These are phyloP conservation scores for Leucophenga varia DNA, from an alignment of 1,140 invertebrate species.

Conservation along the genomic window DNA sequence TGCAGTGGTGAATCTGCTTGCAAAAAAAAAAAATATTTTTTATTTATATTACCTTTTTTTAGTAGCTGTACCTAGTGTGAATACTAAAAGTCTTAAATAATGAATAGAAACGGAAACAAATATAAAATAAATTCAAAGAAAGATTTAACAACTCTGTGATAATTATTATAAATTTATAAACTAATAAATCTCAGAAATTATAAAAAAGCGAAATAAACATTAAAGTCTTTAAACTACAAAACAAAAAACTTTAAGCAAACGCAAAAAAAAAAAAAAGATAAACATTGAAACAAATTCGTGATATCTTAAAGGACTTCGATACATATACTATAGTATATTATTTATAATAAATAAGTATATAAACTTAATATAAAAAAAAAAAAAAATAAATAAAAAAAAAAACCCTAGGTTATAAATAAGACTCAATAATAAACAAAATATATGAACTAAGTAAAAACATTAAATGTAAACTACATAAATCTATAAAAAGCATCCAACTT, in stretches of 20 bases:
- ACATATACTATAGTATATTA: constrained; percentile 56
- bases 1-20: constrained; percentile 34
- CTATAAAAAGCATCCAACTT: constrained; percentile 32
- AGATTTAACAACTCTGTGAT: constrained; percentile 57
- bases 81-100: constrained; percentile 49
- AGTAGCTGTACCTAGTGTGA: constrained; percentile 54
- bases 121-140: constrained; percentile 53
- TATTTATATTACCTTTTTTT: constrained; percentile 48
- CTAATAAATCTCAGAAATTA: constrained; percentile 21
- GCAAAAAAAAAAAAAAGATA: constrained; percentile 49
- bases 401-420: constrained; percentile 53
- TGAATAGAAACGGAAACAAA: constrained; percentile 32
- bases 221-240: constrained; percentile 47
- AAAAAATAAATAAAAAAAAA: constrained; percentile 28
- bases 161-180: constrained; percentile 58
- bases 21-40: constrained; percentile 35
- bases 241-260: constrained; percentile 44
- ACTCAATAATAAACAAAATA: constrained; percentile 40
- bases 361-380: constrained; percentile 41
- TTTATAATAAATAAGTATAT: constrained; percentile 49
- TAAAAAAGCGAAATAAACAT: constrained; percentile 34
- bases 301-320: constrained; percentile 58
- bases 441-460: constrained; percentile 26
- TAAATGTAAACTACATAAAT: constrained; percentile 23
- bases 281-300: constrained; percentile 58